A percentile compares a stretch with the other conserved stretches of the same genome.
These are phyloP conservation scores for Leptinotarsa haldemani DNA, from an alignment of 2,888 invertebrate species.

Conservation along the genomic window DNA sequence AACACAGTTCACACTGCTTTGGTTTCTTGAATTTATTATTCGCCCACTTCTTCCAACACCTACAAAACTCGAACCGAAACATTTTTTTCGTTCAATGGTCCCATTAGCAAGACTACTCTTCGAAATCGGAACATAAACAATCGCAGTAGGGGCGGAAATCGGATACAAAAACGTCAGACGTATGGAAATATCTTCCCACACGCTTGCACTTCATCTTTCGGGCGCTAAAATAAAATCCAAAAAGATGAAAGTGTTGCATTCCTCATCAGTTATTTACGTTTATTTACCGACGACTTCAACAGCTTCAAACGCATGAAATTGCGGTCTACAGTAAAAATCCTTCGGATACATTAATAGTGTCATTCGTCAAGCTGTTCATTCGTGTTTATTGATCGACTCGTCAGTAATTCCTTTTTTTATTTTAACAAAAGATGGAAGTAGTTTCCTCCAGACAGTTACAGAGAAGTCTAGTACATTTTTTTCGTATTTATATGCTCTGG, in stretches of 20 bases:
- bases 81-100: not conserved
- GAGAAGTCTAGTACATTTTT: too few relatives aligned
- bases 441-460: not conserved
- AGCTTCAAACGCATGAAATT: constrained; percentile 23
- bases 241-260: constrained; percentile 20
- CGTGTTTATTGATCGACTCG: constrained; percentile 14
- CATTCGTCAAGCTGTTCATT: constrained; percentile 25
- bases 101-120: not conserved
- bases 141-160: constrained; percentile 15
- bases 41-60: not conserved
- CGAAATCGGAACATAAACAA: constrained; percentile 8
- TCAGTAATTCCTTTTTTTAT: not conserved
- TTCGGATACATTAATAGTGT: constrained; percentile 8
- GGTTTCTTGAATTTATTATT: constrained; percentile 5
- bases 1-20: not conserved
- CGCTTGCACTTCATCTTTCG: constrained; percentile 9
- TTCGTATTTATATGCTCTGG: too few relatives aligned
- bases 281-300: constrained; percentile 12
- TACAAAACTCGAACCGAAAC: not conserved
- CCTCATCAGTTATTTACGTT: constrained; percentile 25
- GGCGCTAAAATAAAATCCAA: constrained; percentile 21
- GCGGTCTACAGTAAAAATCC: constrained; percentile 6
- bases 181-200: constrained; percentile 20
- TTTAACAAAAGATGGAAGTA: not conserved
- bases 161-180: constrained; percentile 11